Base-by-base conservation (phyloP, 2,888 invertebrate genomes). In the Mesochorus sp. region DNA sequence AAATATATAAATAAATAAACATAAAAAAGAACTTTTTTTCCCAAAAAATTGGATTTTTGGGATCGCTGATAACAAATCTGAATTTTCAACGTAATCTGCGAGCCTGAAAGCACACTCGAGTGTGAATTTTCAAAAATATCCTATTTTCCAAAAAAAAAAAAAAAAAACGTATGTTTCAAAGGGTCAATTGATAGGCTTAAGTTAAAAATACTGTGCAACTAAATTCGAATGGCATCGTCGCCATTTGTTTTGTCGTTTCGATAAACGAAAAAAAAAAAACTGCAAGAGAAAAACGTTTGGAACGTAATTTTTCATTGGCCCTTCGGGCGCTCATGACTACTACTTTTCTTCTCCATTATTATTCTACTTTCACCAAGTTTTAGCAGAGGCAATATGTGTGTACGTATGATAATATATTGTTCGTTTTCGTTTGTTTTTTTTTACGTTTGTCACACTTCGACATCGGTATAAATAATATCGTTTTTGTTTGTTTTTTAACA, bases 171-270 rank as follows among this genome's bases (percentile, higher is more conserved):
- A n/a, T n/a, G n/a, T n/a, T n/a, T n/a, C n/a, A n/a, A n/a, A n/a
- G n/a, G n/a, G n/a, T n/a, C n/a, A n/a, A 64, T 62, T 59, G 34
- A 28, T 78, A 64, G 51, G 42, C 64, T 73, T 74, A 78, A 57
- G 59, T 64, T 70, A 70, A 74, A 74, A 78, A 78, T 78, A 78
- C 73, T 78, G 78, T 74, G 78, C 78, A 64, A 70, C 70, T 19
- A 26, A 66, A 73, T 64, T 78, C 64, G 62, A 28, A 57, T 68
- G 67, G 19, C 26, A 59, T 28, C 24, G 66, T 34, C 26, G 49
- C 57, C 12, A 61, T 62, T n/a, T 1, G 6, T 47, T 34, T 19
- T 49, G n/a, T 37, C 5, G 8, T 21, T 26, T 24, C 10, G 6
- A 49, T 19, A 21, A 19, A 47, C n/a, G 72, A 77, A 67, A 8